Evolutionary conservation across 2,113 vertebrate genomes (phyloP).

Genomic region (Bos indicus): DNA sequence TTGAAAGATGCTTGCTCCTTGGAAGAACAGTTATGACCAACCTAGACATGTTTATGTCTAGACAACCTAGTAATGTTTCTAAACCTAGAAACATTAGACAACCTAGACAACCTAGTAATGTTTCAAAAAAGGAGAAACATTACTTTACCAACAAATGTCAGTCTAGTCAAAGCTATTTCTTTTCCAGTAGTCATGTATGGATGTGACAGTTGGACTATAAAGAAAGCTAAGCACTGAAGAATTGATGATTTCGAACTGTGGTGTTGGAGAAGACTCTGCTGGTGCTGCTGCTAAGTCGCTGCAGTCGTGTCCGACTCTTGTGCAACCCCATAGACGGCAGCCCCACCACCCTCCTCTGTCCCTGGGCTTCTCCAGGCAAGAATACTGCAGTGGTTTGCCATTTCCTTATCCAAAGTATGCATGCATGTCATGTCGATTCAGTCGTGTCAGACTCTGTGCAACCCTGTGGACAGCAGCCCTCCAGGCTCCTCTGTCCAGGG

Average conservation of each 20-base stretch:
- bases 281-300: neutral
- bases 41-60: neutral
- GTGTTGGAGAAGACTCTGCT: neutral
- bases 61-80: too few relatives aligned
- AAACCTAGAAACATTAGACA: too few relatives aligned
- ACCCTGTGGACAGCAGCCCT: neutral
- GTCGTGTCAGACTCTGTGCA: rapidly evolving
- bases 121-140: neutral
- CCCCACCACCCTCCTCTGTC: neutral
- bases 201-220: neutral
- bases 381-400: neutral
- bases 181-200: neutral
- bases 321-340: neutral
- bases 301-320: neutral
- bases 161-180: neutral
- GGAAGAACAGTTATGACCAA: neutral
- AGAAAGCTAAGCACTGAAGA: neutral
- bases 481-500: neutral
- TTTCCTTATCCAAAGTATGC: neutral
- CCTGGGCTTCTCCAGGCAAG: neutral
- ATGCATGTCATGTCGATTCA: neutral
- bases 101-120: too few relatives aligned
- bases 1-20: neutral
- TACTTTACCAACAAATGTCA: neutral
- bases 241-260: neutral